phyloP scores from a whole-genome alignment of 2,888 invertebrate species.

The Pammene fasciana region DNA sequence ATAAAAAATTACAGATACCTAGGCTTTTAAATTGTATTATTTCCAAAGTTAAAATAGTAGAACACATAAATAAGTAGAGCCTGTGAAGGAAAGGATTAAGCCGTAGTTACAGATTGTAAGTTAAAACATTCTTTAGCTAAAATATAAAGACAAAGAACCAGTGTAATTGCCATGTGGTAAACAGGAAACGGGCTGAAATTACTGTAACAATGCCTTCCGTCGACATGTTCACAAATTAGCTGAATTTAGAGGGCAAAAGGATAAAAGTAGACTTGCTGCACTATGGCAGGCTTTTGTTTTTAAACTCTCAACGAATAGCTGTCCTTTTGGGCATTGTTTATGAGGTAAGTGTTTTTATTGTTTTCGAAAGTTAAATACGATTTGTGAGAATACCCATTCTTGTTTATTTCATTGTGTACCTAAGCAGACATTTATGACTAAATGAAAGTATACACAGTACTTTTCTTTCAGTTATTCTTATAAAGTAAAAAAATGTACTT shows the following conservation, averaged over 20 bases:
- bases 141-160: slow-evolving; percentile 46
- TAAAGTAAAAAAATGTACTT: too few relatives aligned
- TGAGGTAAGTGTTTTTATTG: slow-evolving; percentile 13
- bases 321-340: slow-evolving; percentile 26
- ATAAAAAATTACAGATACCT: too few relatives aligned
- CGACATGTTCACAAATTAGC: slow-evolving; percentile 50
- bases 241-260: slow-evolving; percentile 47
- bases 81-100: slow-evolving; percentile 1
- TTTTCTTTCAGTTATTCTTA: too few relatives aligned
- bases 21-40: neutral
- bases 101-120: slow-evolving; percentile 19
- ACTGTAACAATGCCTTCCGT: slow-evolving; percentile 51
- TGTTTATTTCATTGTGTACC: neutral
- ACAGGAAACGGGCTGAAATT: slow-evolving; percentile 52
- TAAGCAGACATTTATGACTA: too few relatives aligned
- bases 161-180: slow-evolving; percentile 56
- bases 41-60: neutral
- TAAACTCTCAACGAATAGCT: slow-evolving; percentile 30
- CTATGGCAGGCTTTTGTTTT: slow-evolving; percentile 35
- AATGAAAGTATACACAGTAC: too few relatives aligned
- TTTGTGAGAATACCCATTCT: neutral
- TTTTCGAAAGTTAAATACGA: neutral
- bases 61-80: neutral
- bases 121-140: slow-evolving; percentile 34
- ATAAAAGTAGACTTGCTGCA: slow-evolving; percentile 50